Evolutionary conservation across 2,888 invertebrate genomes (phyloP), one percentile per base, ranked within the genome.

Genomic region (Philopedon plagiatum): DNA sequence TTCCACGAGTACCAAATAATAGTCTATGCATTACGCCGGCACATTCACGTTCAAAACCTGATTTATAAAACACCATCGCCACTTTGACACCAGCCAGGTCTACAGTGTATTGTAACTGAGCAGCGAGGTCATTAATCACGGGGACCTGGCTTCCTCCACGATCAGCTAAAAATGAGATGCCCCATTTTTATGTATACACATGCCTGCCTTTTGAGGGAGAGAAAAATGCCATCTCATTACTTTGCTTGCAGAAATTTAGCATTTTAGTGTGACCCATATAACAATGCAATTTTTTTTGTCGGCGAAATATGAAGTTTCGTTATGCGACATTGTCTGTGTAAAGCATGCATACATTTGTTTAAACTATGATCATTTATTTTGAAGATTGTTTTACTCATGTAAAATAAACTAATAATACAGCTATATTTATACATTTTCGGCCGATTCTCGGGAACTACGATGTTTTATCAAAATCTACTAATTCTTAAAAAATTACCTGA

Each of bases 111-210:
- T 54, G 51, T 54, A 54, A 15, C 51, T 1, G 29, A 15, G 29
- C 51, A 5, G 11, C 15, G 29, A 18, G 15, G 18, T 26, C 60
- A 60, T 60, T 41, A 60, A 60, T 60, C 60, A 41, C 44, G 23
- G 23, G 29, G 9, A 41, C 60, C 13, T 13, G 39, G 15, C 41
- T 60, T 41, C 60, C 60, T 60, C 21, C 19, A 13, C 18, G 39
- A 58, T 32, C 39, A 23, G 58, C 21, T 39, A 58, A 58, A 58
- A 58, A 58, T 58, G 58, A 13, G 58, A 39, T 13, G 39, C 13
- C 23, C 60, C 41, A 60, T 58, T 60, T 60, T 58, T 39, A 23
- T 58, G 58, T 15, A 60, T 58, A 39, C 13, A 19, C 21, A 26
- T 26, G 19, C 26, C 13, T 13, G 41, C 41, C 13, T 58, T 41